These are phyloP conservation scores for Callipepla californica DNA, from an alignment of 2,113 vertebrate species.

Conservation along the genomic window DNA sequence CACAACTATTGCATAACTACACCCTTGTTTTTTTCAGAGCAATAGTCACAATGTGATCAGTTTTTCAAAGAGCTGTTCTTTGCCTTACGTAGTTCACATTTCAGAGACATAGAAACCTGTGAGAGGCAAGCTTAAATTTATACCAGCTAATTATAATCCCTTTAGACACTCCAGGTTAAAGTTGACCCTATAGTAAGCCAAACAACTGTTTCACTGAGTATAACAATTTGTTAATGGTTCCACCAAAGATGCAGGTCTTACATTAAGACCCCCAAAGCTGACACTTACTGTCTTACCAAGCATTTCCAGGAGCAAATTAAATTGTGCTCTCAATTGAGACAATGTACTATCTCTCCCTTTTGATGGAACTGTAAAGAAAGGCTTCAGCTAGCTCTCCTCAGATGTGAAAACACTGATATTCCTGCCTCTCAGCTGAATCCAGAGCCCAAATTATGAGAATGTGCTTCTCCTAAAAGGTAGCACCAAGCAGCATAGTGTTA, in stretches of 20 bases:
- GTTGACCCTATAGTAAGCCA: not conserved
- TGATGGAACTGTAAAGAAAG: not conserved
- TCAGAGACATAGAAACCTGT: not conserved
- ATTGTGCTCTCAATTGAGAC: not conserved
- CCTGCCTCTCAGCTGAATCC: not conserved
- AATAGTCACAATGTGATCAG: not conserved
- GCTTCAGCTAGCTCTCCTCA: not conserved
- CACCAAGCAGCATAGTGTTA: not conserved
- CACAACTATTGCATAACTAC: not conserved
- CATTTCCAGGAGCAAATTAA: not conserved
- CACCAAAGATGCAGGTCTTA: not conserved
- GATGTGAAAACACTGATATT: not conserved
- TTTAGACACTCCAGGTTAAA: not conserved
- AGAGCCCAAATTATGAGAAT: not conserved
- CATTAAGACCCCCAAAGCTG: not conserved
- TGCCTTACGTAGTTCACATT: rapidly evolving
- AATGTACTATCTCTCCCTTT: not conserved
- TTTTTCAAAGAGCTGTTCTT: not conserved
- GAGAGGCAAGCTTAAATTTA: not conserved
- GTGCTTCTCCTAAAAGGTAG: not conserved
- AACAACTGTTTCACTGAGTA: not conserved
- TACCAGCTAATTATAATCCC: not conserved
- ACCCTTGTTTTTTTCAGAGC: not conserved
- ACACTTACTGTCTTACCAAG: not conserved
- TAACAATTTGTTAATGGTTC: not conserved